Evolutionary conservation across 2,113 vertebrate species (phyloP).

Genomic region (Dicerorhinus sumatrensis): DNA sequence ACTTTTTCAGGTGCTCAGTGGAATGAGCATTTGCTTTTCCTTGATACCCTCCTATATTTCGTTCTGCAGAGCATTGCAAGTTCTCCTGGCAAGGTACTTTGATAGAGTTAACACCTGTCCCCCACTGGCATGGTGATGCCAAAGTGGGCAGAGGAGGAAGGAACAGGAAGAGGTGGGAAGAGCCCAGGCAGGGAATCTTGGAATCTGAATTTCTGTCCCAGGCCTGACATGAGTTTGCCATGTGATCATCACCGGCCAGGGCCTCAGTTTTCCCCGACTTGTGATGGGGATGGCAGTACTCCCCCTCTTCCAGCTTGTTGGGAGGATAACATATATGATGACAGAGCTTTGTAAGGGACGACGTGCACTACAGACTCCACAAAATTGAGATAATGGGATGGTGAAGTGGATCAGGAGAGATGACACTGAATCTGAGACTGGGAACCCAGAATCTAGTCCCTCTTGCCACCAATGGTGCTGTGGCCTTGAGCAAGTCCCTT

Average conservation of each 20-base stretch:
- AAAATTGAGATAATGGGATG: background rate
- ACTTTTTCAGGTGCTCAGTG: background rate
- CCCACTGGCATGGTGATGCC: fast-evolving
- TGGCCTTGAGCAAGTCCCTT: background rate
- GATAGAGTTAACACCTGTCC: background rate
- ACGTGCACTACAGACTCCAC: fast-evolving
- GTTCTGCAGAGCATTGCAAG: background rate
- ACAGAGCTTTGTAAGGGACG: background rate
- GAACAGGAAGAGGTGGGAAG: background rate
- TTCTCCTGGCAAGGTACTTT: background rate
- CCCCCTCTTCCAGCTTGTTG: background rate
- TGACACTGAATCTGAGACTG: background rate
- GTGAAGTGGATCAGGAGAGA: background rate
- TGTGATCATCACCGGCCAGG: background rate
- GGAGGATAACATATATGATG: background rate
- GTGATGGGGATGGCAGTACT: background rate
- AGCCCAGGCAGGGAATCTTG: background rate
- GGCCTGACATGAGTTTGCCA: background rate
- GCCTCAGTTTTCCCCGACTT: background rate
- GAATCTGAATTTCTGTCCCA: background rate
- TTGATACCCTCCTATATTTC: fast-evolving
- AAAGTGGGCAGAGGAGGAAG: background rate
- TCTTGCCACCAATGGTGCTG: background rate
- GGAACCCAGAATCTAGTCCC: background rate
- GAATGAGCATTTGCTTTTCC: background rate